Conservation (phyloP, 2,797 vertebrate genomes). For the Cheirogaleus major region DNA sequence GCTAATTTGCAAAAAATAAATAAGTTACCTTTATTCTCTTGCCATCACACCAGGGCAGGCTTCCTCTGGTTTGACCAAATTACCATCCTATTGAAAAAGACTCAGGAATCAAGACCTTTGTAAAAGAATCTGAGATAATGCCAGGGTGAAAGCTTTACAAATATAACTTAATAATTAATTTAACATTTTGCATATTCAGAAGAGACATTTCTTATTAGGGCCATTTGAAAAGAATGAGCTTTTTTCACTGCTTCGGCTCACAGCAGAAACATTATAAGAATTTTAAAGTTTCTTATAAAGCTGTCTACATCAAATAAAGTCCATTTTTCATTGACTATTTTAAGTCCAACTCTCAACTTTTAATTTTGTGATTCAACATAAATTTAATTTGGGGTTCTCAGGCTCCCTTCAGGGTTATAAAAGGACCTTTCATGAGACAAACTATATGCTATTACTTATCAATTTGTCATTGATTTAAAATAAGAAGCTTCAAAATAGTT, state of each 20-base stretch:
- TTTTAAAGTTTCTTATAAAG: slow-evolving; percentile 50
- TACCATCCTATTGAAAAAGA: neutral
- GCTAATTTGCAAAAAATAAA: slow-evolving; percentile 3
- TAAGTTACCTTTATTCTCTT: neutral
- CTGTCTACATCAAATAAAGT: slow-evolving; percentile 49
- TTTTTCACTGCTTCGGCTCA: slow-evolving; percentile 14
- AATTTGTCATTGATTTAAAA: slow-evolving; percentile 49
- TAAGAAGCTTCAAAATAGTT: neutral
- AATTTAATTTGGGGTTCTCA: slow-evolving; percentile 45
- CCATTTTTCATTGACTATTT: slow-evolving; percentile 34
- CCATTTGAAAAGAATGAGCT: slow-evolving; percentile 21
- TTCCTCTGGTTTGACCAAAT: slow-evolving; percentile 6
- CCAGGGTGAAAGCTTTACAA: slow-evolving; percentile 12
- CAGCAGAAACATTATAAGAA: slow-evolving; percentile 31
- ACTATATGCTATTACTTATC: neutral
- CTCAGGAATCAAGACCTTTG: neutral
- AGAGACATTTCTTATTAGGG: slow-evolving; percentile 40
- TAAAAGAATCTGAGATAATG: slow-evolving; percentile 22
- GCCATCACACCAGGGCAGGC: neutral
- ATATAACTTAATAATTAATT: slow-evolving; percentile 46
- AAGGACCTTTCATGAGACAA: slow-evolving; percentile 30
- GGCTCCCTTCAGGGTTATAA: slow-evolving; percentile 29
- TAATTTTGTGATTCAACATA: slow-evolving; percentile 60
- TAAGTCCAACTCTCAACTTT: slow-evolving; percentile 37
- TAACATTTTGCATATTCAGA: slow-evolving; percentile 27